Conservation (phyloP, 2,797 vertebrate genomes). For the Sebastes cheni region DNA sequence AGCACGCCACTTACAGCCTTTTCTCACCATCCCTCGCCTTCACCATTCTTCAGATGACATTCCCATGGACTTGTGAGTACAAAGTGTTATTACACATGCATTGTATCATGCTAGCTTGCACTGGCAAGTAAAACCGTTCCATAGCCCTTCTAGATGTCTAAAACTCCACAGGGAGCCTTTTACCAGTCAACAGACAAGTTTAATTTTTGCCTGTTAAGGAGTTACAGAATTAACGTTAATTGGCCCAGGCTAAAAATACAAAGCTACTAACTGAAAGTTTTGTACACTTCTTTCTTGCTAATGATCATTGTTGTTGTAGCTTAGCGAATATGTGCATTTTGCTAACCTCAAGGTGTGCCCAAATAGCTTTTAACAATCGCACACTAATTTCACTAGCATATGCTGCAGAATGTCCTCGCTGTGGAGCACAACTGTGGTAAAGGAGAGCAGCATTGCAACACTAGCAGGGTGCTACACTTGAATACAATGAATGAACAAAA, state of each 20-base stretch:
- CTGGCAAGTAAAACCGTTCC: not conserved
- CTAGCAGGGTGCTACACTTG: not conserved
- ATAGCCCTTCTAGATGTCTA: no score
- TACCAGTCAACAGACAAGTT: no score
- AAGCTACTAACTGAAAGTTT: not conserved
- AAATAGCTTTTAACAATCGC: not conserved
- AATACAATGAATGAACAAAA: not conserved
- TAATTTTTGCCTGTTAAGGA: not conserved
- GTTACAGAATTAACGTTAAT: not conserved
- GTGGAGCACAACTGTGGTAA: not conserved
- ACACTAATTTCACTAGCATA: not conserved
- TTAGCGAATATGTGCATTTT: not conserved
- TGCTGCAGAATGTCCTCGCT: not conserved
- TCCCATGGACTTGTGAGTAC: not conserved
- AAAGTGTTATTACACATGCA: not conserved
- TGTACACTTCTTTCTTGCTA: not conserved
- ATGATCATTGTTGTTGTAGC: not conserved
- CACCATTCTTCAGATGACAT: not conserved
- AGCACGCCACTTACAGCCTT: not conserved
- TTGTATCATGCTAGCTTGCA: not conserved
- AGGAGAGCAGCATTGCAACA: not conserved
- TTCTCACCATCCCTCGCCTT: not conserved
- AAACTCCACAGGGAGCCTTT: no score
- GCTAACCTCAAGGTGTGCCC: not conserved
- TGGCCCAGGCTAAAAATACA: not conserved